Evolutionary conservation across 2,113 vertebrate species (phyloP).

Genomic region (Heterochromis multidens): DNA sequence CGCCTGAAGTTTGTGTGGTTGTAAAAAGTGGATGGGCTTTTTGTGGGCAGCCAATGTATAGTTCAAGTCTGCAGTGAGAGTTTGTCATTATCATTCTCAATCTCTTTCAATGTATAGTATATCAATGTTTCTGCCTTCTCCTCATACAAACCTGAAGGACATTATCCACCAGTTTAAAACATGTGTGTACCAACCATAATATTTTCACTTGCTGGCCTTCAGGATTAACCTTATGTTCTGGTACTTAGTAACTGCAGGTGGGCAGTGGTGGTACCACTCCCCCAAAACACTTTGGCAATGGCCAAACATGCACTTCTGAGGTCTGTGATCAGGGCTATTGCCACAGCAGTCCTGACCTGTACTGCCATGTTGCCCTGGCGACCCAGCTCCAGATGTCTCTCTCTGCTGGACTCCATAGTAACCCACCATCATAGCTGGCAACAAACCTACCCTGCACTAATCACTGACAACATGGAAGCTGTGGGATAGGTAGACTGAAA

Average conservation of each 20-base stretch:
- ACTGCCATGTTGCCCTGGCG: constrained; percentile 19
- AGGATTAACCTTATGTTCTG: constrained; percentile 1
- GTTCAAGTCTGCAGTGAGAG: neutral
- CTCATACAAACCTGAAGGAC: constrained; percentile 1
- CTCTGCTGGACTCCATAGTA: constrained; percentile 48
- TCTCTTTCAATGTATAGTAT: neutral
- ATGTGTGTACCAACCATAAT: neutral
- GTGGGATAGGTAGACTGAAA: constrained; percentile 8
- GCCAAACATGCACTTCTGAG: neutral
- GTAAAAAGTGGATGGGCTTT: constrained; percentile 15
- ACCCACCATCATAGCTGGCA: constrained; percentile 25
- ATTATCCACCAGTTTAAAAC: neutral
- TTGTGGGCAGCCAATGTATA: constrained; percentile 37
- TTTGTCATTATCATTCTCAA: constrained; percentile 1
- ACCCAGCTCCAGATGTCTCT: constrained; percentile 62
- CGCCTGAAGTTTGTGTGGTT: constrained; percentile 29
- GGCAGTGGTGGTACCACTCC: neutral
- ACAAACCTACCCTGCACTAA: constrained; percentile 40
- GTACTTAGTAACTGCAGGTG: neutral
- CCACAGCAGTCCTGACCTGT: constrained; percentile 8
- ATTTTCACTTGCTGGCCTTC: constrained; percentile 12
- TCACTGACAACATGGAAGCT: constrained; percentile 41
- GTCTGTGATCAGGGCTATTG: constrained; percentile 2
- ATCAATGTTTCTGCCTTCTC: neutral
- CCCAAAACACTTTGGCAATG: neutral